These are phyloP conservation scores for Lycaon pictus DNA, from an alignment of 2,113 vertebrate genomes.

Conservation along the genomic window DNA sequence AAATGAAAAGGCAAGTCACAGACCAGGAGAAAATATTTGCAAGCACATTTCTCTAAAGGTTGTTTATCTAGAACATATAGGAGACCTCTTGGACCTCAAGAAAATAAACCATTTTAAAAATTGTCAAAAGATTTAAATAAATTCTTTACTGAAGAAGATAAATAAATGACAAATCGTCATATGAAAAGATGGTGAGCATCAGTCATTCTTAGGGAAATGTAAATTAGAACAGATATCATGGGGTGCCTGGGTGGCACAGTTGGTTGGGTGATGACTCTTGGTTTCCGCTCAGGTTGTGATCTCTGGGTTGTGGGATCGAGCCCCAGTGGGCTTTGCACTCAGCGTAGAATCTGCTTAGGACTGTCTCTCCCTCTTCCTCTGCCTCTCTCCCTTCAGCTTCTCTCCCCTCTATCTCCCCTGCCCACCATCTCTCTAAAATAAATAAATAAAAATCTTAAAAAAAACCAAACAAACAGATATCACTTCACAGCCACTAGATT, in stretches of 20 bases:
- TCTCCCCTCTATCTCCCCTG: neutral
- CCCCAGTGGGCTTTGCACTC: neutral
- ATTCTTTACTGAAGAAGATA: conserved; percentile 40
- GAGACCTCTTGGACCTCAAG: neutral
- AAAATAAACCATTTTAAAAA: conserved; percentile 40
- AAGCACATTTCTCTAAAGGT: neutral
- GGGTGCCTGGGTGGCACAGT: neutral
- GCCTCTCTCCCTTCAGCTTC: neutral
- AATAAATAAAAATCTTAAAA: neutral
- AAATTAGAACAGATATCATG: conserved; percentile 33
- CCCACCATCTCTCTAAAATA: neutral
- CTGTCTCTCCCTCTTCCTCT: neutral
- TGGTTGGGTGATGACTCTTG: neutral
- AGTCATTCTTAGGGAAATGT: neutral
- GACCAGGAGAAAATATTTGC: neutral
- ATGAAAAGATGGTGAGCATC: neutral
- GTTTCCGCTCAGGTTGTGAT: neutral
- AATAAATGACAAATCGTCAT: neutral
- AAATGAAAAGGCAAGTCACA: conserved; percentile 7
- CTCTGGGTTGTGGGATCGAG: neutral
- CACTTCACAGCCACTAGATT: neutral
- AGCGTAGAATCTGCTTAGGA: neutral
- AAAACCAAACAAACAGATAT: neutral
- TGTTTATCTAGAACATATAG: neutral
- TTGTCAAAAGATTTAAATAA: neutral